Percentiles rank a stretch among this genome's conserved stretches.
Conservation (phyloP, 2,888 invertebrate genomes). For the Sympetrum striolatum region DNA sequence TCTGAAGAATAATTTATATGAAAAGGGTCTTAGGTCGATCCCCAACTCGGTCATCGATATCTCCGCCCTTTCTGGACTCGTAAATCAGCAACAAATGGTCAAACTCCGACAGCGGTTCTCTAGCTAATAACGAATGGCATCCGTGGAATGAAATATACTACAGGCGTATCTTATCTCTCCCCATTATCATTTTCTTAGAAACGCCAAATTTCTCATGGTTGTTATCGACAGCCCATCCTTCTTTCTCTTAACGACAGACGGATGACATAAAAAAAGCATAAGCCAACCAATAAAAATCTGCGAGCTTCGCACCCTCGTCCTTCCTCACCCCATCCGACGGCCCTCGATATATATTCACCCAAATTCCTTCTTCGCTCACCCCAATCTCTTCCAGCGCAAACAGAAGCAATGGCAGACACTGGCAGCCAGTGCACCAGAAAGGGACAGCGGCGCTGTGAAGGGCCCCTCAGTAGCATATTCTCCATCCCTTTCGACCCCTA, state of each 20-base stretch:
- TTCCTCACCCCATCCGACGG: not conserved
- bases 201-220: not conserved
- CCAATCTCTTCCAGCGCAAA: not conserved
- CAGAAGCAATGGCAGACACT: not conserved
- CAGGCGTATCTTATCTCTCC: too few species aligned
- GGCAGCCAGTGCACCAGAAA: not conserved
- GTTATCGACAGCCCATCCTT: not conserved
- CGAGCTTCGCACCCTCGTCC: conserved; percentile 6
- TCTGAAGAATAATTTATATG: too few species aligned
- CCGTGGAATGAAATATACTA: too few species aligned
- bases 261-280: not conserved
- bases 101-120: too few species aligned
- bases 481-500: too few species aligned
- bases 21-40: too few species aligned
- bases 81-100: too few species aligned
- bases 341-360: not conserved
- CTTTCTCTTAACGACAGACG: not conserved
- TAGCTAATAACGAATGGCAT: too few species aligned
- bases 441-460: not conserved
- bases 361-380: not conserved
- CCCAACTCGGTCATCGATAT: too few species aligned
- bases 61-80: too few species aligned
- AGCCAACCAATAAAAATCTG: not conserved
- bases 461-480: not conserved
- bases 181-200: not conserved